These are phyloP conservation scores for Paralvinella palmiformis DNA, from an alignment of 1,140 invertebrate species.

Conservation along the genomic window DNA sequence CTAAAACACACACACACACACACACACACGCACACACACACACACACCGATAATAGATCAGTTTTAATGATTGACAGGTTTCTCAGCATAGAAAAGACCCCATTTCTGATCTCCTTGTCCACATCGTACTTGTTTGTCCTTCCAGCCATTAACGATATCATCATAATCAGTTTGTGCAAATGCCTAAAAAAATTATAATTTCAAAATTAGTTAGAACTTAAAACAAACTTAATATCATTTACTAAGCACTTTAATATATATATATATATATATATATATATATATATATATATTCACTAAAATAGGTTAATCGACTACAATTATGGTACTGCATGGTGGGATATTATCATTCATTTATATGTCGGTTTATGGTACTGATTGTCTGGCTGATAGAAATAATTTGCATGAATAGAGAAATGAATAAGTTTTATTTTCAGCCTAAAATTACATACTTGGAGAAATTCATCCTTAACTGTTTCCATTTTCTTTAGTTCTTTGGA, in stretches of 20 bases:
- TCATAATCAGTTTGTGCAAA: slow-evolving; percentile 51
- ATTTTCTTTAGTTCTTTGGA: slow-evolving; percentile 52
- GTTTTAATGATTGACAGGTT: too few species aligned
- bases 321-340: neutral
- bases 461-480: slow-evolving; percentile 50
- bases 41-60: too few species aligned
- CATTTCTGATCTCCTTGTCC: slow-evolving; percentile 53
- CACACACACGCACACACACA: too few species aligned
- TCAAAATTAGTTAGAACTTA: too few species aligned
- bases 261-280: neutral
- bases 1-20: too few species aligned
- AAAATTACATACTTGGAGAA: slow-evolving; percentile 54
- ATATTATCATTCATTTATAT: neutral
- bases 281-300: slow-evolving; percentile 54
- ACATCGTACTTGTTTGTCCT: slow-evolving; percentile 52
- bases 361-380: too few species aligned
- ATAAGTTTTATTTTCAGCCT: slow-evolving; percentile 68
- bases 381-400: neutral
- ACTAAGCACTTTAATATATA: neutral
- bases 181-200: slow-evolving; percentile 26
- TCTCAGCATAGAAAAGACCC: slow-evolving; percentile 53
- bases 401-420: neutral
- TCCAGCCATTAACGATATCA: slow-evolving; percentile 55
- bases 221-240: slow-evolving; percentile 3
- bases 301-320: neutral